phyloP scores from a whole-genome alignment of 1,140 invertebrate genomes.

The Lethrus apterus region DNA sequence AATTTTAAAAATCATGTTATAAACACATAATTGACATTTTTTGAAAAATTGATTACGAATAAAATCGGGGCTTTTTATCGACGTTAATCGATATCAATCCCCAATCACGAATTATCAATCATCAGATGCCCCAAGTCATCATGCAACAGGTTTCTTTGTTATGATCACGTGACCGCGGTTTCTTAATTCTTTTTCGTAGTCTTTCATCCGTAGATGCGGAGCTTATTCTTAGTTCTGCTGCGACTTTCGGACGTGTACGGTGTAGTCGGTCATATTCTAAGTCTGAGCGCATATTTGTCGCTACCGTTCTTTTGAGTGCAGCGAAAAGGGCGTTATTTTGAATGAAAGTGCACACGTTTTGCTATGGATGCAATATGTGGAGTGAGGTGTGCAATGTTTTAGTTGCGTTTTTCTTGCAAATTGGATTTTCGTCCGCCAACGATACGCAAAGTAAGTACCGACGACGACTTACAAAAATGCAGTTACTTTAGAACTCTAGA shows the following conservation, averaged over 20 bases:
- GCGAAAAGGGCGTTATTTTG: background rate
- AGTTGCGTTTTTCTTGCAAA: slow-evolving; percentile 8
- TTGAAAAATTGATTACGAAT: too few relatives aligned
- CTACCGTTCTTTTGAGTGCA: background rate
- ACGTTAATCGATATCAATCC: too few relatives aligned
- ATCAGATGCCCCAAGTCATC: slow-evolving; percentile 1
- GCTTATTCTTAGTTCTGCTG: background rate
- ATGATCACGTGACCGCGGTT: slow-evolving; percentile 8
- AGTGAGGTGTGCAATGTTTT: slow-evolving; percentile 7
- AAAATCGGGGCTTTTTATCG: too few relatives aligned
- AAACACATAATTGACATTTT: background rate
- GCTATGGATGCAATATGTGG: slow-evolving; percentile 11
- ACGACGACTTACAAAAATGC: too few relatives aligned
- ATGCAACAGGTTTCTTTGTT: slow-evolving; percentile 13
- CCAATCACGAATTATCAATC: background rate
- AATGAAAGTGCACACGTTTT: slow-evolving; percentile 10
- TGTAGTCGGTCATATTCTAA: slow-evolving; percentile 1
- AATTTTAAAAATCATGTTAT: background rate
- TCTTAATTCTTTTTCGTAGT: slow-evolving; percentile 11
- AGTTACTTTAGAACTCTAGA: too few relatives aligned
- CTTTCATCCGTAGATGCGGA: background rate
- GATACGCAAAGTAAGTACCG: slow-evolving; percentile 6
- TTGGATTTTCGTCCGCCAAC: slow-evolving; percentile 8
- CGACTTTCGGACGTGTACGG: background rate
- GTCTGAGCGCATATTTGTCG: background rate